These are phyloP conservation scores for Cyrtonyx montezumae DNA, from an alignment of 2,113 vertebrate genomes.

Conservation along the genomic window DNA sequence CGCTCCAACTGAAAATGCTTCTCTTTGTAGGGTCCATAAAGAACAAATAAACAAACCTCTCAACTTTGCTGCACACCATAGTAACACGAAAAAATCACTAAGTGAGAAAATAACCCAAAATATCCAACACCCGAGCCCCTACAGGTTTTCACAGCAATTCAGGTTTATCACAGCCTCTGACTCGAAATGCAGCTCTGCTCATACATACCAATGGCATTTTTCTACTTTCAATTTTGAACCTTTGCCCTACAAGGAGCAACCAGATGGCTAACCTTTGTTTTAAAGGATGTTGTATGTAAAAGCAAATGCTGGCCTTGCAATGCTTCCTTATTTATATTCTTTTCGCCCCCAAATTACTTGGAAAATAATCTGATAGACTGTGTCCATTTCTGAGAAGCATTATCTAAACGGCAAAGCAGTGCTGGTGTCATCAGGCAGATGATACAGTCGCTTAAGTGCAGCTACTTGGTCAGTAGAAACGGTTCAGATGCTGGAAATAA, in stretches of 20 bases:
- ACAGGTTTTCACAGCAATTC: neutral
- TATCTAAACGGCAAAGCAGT: neutral
- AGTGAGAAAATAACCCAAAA: neutral
- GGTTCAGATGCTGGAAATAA: neutral
- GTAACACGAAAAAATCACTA: neutral
- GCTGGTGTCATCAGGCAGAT: neutral
- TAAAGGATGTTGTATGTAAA: neutral
- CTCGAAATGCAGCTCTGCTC: neutral
- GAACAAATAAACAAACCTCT: neutral
- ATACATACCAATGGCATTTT: neutral
- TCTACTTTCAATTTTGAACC: neutral
- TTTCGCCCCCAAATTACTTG: neutral
- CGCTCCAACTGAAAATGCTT: neutral
- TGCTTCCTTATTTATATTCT: neutral
- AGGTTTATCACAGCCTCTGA: neutral
- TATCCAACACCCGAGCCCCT: neutral
- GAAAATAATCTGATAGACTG: slow-evolving; percentile 1
- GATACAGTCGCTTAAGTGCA: neutral
- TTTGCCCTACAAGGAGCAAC: neutral
- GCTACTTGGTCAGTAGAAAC: neutral
- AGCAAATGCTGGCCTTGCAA: slow-evolving; percentile 20
- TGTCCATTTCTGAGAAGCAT: slow-evolving; percentile 36
- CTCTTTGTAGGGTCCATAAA: neutral
- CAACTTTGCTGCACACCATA: neutral
- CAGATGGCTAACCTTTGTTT: slow-evolving; percentile 17